Percentiles rank a stretch among this genome's conserved stretches.
Evolutionary conservation across 1,140 invertebrate species (phyloP).

Genomic region (Nephila pilipes): DNA sequence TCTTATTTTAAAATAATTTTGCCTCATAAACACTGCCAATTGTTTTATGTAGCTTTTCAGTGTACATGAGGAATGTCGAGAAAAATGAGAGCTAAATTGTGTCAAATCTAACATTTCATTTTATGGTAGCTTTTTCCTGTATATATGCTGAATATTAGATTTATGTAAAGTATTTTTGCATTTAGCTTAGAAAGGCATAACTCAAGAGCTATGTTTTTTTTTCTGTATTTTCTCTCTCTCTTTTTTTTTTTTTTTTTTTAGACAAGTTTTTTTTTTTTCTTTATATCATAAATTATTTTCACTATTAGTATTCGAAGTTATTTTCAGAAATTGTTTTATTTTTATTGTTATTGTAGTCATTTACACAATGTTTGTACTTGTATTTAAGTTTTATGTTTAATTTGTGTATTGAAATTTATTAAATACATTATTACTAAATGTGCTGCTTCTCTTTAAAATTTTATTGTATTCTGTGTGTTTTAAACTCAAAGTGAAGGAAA

Average conservation of each 20-base stretch:
- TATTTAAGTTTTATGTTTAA: no score
- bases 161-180: constrained; percentile 52
- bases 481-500: no score
- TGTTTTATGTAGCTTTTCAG: constrained; percentile 5
- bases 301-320: no score
- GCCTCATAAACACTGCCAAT: constrained; percentile 25
- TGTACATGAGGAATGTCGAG: background rate
- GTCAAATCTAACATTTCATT: background rate
- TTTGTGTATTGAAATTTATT: no score
- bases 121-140: background rate
- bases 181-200: background rate
- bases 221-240: no score
- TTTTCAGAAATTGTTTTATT: no score
- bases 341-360: no score
- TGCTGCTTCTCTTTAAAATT: no score
- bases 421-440: no score
- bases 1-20: background rate
- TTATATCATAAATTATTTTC: no score
- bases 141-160: constrained; percentile 44
- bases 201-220: background rate
- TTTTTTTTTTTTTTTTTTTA: background rate
- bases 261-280: background rate
- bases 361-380: no score
- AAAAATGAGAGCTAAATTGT: constrained; percentile 1
- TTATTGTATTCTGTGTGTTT: no score